These are phyloP conservation scores for Henicopernis longicauda DNA, from an alignment of 2,113 vertebrate genomes.

Conservation along the genomic window DNA sequence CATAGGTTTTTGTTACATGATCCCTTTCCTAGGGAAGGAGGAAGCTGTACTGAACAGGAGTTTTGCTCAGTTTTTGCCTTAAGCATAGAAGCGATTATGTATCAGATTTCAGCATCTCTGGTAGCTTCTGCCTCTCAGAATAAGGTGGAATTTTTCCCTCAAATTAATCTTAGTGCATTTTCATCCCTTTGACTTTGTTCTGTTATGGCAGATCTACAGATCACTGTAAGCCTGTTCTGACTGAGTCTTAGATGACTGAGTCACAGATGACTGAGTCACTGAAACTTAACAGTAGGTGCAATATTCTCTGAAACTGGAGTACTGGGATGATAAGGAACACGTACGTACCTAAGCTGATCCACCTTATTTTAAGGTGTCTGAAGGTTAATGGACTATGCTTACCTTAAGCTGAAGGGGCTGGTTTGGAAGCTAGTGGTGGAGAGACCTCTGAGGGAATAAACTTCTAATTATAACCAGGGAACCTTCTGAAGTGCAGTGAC, in stretches of 20 bases:
- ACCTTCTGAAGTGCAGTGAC: not conserved
- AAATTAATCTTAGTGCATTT: not conserved
- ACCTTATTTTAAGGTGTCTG: not conserved
- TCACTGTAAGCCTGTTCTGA: not conserved
- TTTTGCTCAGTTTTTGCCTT: not conserved
- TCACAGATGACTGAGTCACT: not conserved
- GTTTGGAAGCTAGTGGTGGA: not conserved
- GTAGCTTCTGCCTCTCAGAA: not conserved
- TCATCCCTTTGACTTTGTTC: not conserved
- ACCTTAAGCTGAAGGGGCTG: not conserved
- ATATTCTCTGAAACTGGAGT: not conserved
- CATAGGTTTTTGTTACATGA: not conserved
- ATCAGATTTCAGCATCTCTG: not conserved
- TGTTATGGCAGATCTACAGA: not conserved
- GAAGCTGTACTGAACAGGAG: not conserved
- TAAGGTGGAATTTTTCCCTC: not conserved
- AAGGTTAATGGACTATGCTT: not conserved
- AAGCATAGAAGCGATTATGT: not conserved
- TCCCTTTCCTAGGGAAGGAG: not conserved
- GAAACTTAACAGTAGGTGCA: not conserved
- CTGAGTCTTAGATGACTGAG: not conserved
- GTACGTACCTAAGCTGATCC: not conserved
- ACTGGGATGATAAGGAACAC: not conserved
- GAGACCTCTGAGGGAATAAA: not conserved
- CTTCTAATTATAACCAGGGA: not conserved